Percentiles rank a stretch among this genome's conserved stretches.
phyloP scores from a whole-genome alignment of 2,888 invertebrate genomes.

The Aphelenchoides bicaudatus region DNA sequence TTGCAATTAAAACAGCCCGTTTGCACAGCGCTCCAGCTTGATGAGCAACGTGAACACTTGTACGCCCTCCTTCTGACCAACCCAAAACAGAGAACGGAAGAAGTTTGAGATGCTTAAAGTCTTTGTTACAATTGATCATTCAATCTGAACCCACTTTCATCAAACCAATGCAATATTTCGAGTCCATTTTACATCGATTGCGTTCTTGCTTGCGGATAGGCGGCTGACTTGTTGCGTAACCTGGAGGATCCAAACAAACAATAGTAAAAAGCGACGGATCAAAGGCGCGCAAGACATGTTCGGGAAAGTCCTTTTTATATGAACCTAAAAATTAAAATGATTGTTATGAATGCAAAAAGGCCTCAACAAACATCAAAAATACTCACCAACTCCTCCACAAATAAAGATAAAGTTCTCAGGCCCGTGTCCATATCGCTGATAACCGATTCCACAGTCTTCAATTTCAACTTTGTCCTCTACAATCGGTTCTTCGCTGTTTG shows the following conservation, averaged over 20 bases:
- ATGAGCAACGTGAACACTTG: conserved; percentile 55
- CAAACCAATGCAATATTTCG: conserved; percentile 41
- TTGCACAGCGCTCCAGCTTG: conserved; percentile 44
- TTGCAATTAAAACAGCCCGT: conserved; percentile 43
- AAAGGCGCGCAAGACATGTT: conserved; percentile 40
- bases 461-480: conserved; percentile 8
- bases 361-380: conserved; percentile 3
- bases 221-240: conserved; percentile 47
- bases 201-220: conserved; percentile 49
- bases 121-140: not conserved
- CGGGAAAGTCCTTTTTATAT: conserved; percentile 51
- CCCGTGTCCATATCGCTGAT: conserved; percentile 20
- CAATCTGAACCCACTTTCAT: conserved; percentile 34
- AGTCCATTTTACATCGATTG: conserved; percentile 45
- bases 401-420: conserved; percentile 18
- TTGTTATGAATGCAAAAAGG: not conserved
- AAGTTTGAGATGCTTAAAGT: conserved; percentile 27
- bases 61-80: conserved; percentile 49
- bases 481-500: conserved; percentile 13
- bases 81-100: conserved; percentile 38
- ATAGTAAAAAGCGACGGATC: conserved; percentile 43
- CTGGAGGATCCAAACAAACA: conserved; percentile 52
- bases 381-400: conserved; percentile 22
- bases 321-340: conserved; percentile 23
- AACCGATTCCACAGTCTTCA: conserved; percentile 13